Percentiles rank a stretch among this genome's conserved stretches.
These are phyloP conservation scores for Caiman crocodilus DNA, from an alignment of 2,797 vertebrate genomes.

Conservation along the genomic window DNA sequence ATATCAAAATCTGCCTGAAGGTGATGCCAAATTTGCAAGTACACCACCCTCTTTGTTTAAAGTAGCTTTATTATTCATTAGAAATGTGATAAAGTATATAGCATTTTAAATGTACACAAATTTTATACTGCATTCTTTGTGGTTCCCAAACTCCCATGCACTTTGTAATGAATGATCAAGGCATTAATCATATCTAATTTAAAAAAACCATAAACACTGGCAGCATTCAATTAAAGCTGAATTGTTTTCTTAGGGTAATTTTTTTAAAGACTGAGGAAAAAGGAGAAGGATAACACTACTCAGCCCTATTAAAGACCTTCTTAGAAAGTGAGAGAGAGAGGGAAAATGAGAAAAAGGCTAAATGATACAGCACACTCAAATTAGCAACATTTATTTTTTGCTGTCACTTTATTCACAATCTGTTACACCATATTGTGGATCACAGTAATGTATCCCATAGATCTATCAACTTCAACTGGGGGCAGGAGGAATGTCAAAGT, in stretches of 20 bases:
- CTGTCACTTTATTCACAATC: background rate
- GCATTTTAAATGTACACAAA: background rate
- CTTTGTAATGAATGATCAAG: conserved; percentile 58
- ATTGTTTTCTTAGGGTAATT: conserved; percentile 49
- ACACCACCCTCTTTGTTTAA: background rate
- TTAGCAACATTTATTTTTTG: background rate
- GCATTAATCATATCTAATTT: conserved; percentile 39
- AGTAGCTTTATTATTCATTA: background rate
- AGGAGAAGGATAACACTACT: background rate
- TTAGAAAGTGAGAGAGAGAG: conserved; percentile 5
- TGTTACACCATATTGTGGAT: background rate
- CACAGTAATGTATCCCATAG: background rate
- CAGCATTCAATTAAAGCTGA: conserved; percentile 37
- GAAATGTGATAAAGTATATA: background rate
- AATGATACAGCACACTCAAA: rapidly evolving
- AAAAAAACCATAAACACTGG: conserved; percentile 29
- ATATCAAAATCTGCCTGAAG: background rate
- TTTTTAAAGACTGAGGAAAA: background rate
- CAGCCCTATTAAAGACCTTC: background rate
- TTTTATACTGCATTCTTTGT: conserved; percentile 21
- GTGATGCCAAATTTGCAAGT: background rate
- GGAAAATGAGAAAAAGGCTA: background rate
- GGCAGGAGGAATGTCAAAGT: conserved; percentile 2
- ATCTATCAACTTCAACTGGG: background rate
- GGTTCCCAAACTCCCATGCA: conserved; percentile 15